Conservation (phyloP, 2,888 invertebrate species). For the Ophonus ardosiacus region DNA sequence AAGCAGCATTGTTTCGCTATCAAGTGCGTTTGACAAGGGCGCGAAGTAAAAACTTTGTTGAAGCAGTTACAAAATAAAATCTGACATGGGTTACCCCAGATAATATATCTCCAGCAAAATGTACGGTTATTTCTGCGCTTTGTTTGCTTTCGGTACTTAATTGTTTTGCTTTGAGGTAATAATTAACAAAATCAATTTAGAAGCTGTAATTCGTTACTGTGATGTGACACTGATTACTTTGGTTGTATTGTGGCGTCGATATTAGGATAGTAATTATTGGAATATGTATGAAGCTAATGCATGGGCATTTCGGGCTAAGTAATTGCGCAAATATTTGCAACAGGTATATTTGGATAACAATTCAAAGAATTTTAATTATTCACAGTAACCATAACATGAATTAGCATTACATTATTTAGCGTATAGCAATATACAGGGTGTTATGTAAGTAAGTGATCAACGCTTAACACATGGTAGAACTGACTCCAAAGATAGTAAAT, state of each 20-base stretch:
- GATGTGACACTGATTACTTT: constrained; percentile 36
- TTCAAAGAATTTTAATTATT: background rate
- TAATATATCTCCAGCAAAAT: constrained; percentile 30
- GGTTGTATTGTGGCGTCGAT: background rate
- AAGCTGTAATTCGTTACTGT: constrained; percentile 4
- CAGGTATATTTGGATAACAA: background rate
- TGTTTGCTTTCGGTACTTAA: constrained; percentile 8
- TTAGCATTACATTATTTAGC: no score
- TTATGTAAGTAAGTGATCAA: no score
- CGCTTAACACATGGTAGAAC: no score
- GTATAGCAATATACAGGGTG: no score
- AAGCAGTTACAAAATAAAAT: constrained; percentile 48
- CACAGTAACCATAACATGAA: background rate
- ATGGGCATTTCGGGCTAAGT: background rate
- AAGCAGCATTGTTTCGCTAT: constrained; percentile 23
- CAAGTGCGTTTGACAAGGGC: constrained; percentile 46
- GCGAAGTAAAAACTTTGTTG: constrained; percentile 43
- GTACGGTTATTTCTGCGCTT: constrained; percentile 24
- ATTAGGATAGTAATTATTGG: background rate
- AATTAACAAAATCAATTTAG: constrained; percentile 39
- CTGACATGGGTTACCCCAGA: constrained; percentile 30
- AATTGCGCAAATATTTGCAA: background rate
- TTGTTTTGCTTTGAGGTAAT: constrained; percentile 43
- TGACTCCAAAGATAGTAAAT: no score
- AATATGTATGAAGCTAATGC: background rate